Base-by-base conservation (phyloP, 1,140 invertebrate genomes). In the Rhizoglyphus robini region DNA sequence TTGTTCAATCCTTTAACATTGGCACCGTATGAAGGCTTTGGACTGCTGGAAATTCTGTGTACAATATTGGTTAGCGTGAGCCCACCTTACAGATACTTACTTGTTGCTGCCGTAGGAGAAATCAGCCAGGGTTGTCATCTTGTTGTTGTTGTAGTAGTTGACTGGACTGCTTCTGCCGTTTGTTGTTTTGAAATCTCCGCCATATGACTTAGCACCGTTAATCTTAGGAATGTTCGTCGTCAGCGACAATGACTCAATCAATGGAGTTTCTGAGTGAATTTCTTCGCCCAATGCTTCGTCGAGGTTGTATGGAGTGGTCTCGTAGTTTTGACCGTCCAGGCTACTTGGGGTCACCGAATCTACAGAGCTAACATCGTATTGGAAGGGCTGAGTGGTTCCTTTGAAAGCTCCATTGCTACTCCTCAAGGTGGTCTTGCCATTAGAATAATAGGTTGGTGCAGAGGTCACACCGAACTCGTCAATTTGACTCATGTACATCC, bases 1-100 rank as follows among this genome's bases (percentile, higher is more conserved):
- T 25, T 20, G 8, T 54, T 54, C 23, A 8, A 15, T 5, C 31
- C 23, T 84, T 47, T 86, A 73, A 27, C 20, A 27, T 32, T 32
- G 20, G 8, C 51, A 54, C 51, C 51, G 20, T 54, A 54, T 27
- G 51, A 54, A 11, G 51, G 51, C 20, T 20, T 5, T 15, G 51
- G 51, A 32, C 51, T 54, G 51, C 23, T 54, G 8, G 23, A 20
- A 32, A 32, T 11, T 32, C 51, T 54, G 8, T 54, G 8, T 11
- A 27, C 8, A 54, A 54, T 25, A 27, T n/a, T n/a, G 51, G 31
- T 54, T 54, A 54, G n/a, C n/a, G n/a, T n/a, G n/a, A n/a, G n/a
- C n/a, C n/a, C n/a, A n/a, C n/a, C n/a, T n/a, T n/a, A n/a, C n/a
- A n/a, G n/a, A n/a, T n/a, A n/a, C n/a, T n/a, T n/a, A n/a, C n/a